A percentile compares a stretch with the other conserved stretches of the same genome.
Conservation (phyloP, 64 coral and sea anemone genomes). For the Cladopsammia gracilis region DNA sequence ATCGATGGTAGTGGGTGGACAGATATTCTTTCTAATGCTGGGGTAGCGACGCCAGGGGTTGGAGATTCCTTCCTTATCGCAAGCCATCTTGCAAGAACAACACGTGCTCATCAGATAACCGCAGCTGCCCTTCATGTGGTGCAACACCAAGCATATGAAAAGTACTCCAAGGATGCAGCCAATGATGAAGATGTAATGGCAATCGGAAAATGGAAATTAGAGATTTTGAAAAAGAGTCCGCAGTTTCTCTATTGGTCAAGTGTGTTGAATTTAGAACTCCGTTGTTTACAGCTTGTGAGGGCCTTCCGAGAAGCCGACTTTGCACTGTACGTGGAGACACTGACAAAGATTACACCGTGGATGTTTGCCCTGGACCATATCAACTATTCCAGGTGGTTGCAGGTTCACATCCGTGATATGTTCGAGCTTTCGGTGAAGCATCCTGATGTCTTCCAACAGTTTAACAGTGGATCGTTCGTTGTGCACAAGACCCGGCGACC, state of each 20-base stretch:
- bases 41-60: conserved; percentile 28
- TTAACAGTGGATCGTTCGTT: neutral
- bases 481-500: neutral
- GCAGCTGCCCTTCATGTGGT: neutral
- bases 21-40: conserved; percentile 12
- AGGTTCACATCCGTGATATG: neutral
- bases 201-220: neutral
- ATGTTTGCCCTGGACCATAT: neutral
- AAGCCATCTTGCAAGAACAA: conserved; percentile 34
- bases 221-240: neutral
- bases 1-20: conserved; percentile 43
- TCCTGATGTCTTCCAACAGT: neutral
- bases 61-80: neutral
- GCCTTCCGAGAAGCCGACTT: conserved; percentile 17
- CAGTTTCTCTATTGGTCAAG: neutral
- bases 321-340: neutral
- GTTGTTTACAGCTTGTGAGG: neutral
- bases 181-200: neutral
- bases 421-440: neutral
- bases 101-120: conserved; percentile 9
- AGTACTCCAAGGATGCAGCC: neutral
- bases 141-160: neutral
- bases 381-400: neutral
- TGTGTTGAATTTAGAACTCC: neutral
- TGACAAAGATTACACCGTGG: neutral